Evolutionary conservation across 1,140 invertebrate genomes (phyloP), one percentile per base, ranked within the genome.

Genomic region (Papilio helenus): DNA sequence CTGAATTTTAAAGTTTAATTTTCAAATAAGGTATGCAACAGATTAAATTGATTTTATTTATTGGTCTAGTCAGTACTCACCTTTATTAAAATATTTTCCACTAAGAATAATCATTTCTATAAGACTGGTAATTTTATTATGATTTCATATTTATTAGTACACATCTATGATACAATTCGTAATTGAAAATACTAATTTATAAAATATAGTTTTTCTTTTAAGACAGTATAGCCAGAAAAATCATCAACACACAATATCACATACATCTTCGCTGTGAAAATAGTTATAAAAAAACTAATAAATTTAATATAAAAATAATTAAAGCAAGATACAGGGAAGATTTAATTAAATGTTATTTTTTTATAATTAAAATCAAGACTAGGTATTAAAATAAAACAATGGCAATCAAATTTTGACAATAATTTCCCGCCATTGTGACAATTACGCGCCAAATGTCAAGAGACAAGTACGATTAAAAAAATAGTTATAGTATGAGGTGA

Each of bases 231-330:
- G 61, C 61, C 61, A 29, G 26, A 68, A 61, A 23, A 68, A 68
- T 34, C 61, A 68, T 34, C 61, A 16, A 68, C 26, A 61, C 10
- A 34, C 26, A 65, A 29, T 68, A 68, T 68, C 61, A 68, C 61
- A 68, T 68, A 68, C 61, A 68, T 18, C 26, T 68, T 68, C 61
- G 61, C 61, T 68, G 61, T 68, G 61, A 68, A 68, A 29, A 68
- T 68, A 68, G 26, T 68, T 68, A 29, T 4, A 68, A 29, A 68
- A 29, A 68, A 61, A 12, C 58, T 61, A 61, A 61, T 61, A 68
- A 68, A 68, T 29, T 2, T 68, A 34, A 61, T 61, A 61, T 26
- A 61, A 61, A 65, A 68, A 65, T 65, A 65, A 68, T 68, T 68
- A 68, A 68, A 68, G 61, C 61, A 68, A 68, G 61, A 29, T 68